Base-by-base conservation (phyloP, 2,888 invertebrate genomes). In the Vandiemenella viatica region DNA sequence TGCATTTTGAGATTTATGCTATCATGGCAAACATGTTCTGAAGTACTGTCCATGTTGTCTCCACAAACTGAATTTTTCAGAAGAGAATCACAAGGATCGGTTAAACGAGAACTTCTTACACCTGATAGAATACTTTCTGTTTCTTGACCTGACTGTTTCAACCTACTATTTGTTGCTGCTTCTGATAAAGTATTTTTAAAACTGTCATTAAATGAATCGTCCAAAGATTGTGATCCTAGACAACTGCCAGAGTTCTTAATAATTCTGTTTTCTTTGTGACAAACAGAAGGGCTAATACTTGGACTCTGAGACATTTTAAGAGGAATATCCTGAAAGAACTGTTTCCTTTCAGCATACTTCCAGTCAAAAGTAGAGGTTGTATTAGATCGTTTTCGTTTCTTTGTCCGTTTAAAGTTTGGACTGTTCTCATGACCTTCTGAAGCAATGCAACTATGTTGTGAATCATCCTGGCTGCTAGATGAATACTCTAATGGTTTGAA, bases 401-500 rank as follows among this genome's bases (percentile, higher is more conserved):
- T 32, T 3, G 13, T 32, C 32, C 32, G 32, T n/a, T 32, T 32
- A n/a, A 13, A n/a, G n/a, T 13, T 4, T 3, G 13, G 10, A n/a
- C 58, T 10, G 59, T 58, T 4, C 59, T 51, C 47, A 57, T 59
- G 18, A 53, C 52, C 38, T 55, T 52, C 44, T 55, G 57, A 5
- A 45, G 50, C 8, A 56, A 43, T 16, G 60, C 61, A 20, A 59
- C 60, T 20, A 53, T 54, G 37, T 53, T 44, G 19, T 13, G 41
- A 45, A 22, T 23, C 15, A 53, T 58, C 50, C 37, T 60, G 55
- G 48, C 67, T 67, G 19, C 65, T 66, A 45, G 66, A 65, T 4
- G 68, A 67, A 1, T 67, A 65, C 37, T 68, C 68, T 18, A 67
- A 44, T 1, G 66, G 61, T 8, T 66, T 38, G 21, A 54, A 48